These are phyloP conservation scores for Agelastica alni DNA, from an alignment of 2,888 invertebrate genomes.

Conservation along the genomic window DNA sequence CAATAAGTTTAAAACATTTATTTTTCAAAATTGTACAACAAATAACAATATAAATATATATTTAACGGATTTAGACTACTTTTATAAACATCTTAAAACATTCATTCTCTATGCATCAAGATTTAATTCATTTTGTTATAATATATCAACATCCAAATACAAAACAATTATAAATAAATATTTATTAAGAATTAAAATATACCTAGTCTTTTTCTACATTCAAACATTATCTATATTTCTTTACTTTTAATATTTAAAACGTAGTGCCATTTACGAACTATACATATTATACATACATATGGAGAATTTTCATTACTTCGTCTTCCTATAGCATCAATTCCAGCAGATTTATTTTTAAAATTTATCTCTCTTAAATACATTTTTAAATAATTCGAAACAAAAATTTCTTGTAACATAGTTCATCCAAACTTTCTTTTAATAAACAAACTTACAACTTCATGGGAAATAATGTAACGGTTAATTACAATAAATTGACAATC, in stretches of 20 bases:
- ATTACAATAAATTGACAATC: no score
- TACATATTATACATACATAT: background rate
- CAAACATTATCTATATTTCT: slow-evolving; percentile 1
- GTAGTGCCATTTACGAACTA: background rate
- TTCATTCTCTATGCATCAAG: slow-evolving; percentile 28
- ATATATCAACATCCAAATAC: slow-evolving; percentile 23
- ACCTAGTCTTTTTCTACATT: background rate
- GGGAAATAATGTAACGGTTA: no score
- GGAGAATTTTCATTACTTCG: no score
- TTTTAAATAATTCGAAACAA: no score
- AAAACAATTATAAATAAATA: slow-evolving; percentile 22
- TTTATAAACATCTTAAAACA: slow-evolving; percentile 27
- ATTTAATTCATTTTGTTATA: slow-evolving; percentile 18
- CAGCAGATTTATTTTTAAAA: no score
- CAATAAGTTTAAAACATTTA: slow-evolving; percentile 38
- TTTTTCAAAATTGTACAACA: slow-evolving; percentile 38
- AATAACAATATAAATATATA: slow-evolving; percentile 38
- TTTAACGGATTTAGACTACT: slow-evolving; percentile 29
- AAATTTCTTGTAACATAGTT: no score
- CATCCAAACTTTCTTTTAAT: no score
- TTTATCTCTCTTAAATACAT: no score
- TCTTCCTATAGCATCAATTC: no score
- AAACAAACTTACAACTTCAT: no score
- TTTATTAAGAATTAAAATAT: slow-evolving; percentile 14
- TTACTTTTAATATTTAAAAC: background rate